Conservation (phyloP, 37 sponge, comb jelly and placozoan species). For the Crambe crambe region DNA sequence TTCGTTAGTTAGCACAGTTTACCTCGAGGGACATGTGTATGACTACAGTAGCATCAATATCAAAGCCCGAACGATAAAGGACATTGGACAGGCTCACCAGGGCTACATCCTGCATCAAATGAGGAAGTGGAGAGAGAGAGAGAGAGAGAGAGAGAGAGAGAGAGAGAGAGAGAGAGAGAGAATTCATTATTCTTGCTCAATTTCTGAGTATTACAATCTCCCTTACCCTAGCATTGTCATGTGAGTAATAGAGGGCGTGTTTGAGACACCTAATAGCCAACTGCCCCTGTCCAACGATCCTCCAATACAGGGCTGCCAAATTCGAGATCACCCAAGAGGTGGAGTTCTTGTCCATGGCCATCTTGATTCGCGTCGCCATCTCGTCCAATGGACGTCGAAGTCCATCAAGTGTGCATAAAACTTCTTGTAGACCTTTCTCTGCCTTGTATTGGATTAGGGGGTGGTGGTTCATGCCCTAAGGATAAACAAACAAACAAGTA, state of each 20-base stretch:
- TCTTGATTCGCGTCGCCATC: constrained; percentile 57
- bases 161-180: background rate
- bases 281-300: constrained; percentile 69
- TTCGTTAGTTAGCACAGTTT: no score
- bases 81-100: constrained; percentile 83
- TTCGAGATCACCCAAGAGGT: constrained; percentile 71
- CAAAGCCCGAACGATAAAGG: constrained; percentile 65
- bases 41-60: constrained; percentile 61
- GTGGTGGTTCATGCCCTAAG: constrained; percentile 53
- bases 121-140: background rate
- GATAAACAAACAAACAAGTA: background rate
- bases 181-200: no score
- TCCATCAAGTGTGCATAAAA: constrained; percentile 44
- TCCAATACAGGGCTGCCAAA: constrained; percentile 87
- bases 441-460: constrained; percentile 55
- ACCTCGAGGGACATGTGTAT: constrained; percentile 73
- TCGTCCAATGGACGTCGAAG: constrained; percentile 55
- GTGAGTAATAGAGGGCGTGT: constrained; percentile 55
- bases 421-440: constrained; percentile 65
- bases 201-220: background rate
- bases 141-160: background rate
- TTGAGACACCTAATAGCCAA: constrained; percentile 71
- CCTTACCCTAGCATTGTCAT: constrained; percentile 62
- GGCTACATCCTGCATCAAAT: constrained; percentile 67
- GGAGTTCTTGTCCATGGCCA: constrained; percentile 61